Percentiles rank a stretch among this genome's conserved stretches.
Evolutionary conservation across 2,113 vertebrate genomes (phyloP).

Genomic region (Pavo muticus): DNA sequence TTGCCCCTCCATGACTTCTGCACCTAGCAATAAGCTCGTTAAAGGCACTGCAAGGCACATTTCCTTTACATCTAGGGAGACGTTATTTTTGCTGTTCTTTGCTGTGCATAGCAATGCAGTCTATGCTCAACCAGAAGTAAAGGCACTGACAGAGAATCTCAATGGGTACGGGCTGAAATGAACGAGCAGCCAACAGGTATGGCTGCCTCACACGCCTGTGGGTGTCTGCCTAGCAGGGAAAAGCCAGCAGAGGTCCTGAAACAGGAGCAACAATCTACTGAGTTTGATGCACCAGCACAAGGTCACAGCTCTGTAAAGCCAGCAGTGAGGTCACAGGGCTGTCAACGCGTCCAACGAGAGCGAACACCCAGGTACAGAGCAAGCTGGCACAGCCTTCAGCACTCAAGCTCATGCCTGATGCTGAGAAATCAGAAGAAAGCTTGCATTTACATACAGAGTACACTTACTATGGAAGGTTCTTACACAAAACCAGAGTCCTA

Average conservation of each 20-base stretch:
- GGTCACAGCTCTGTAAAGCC: not conserved
- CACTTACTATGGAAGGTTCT: not conserved
- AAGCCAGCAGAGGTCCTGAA: not conserved
- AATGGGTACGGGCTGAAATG: not conserved
- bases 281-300: not conserved
- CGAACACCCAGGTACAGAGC: not conserved
- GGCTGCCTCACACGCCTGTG: not conserved
- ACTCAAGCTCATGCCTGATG: not conserved
- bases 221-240: not conserved
- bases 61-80: not conserved
- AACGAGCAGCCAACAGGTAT: not conserved
- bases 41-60: not conserved
- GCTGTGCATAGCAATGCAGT: not conserved
- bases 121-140: not conserved
- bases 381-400: not conserved
- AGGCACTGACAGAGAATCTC: not conserved
- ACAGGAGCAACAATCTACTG: not conserved
- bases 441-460: not conserved
- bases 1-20: too few species aligned
- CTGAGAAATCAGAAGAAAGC: not conserved
- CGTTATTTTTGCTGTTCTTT: not conserved
- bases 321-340: not conserved
- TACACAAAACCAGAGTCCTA: not conserved
- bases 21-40: not conserved
- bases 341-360: fast-evolving